Evolutionary conservation across 2,797 vertebrate genomes (phyloP).

Genomic region (Alosa sapidissima): DNA sequence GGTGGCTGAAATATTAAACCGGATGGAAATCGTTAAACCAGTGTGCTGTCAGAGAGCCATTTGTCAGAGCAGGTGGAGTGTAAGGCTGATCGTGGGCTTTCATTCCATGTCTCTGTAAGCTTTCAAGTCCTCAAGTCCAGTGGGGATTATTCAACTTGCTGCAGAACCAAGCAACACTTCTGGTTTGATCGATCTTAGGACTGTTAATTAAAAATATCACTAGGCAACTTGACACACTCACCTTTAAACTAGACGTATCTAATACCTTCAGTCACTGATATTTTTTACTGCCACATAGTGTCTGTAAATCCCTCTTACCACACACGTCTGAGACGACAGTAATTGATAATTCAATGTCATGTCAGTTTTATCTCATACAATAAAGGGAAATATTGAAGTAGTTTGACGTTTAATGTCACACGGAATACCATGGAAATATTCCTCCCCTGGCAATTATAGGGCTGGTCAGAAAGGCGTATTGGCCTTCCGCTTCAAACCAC

Average conservation of each 20-base stretch:
- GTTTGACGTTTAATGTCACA: not conserved
- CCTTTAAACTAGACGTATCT: not conserved
- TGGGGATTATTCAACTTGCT: not conserved
- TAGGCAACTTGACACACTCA: not conserved
- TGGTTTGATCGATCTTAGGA: not conserved
- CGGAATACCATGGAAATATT: not conserved
- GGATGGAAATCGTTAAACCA: conserved; percentile 4
- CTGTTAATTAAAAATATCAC: not conserved
- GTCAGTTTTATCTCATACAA: not conserved
- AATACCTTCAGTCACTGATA: not conserved
- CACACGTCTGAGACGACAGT: not conserved
- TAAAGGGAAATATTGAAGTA: not conserved
- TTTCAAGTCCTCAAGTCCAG: not conserved
- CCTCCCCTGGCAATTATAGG: not conserved
- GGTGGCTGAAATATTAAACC: not conserved
- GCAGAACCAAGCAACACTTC: not conserved
- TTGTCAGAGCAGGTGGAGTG: not conserved
- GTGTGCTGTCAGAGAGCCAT: not conserved
- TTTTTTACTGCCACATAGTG: not conserved
- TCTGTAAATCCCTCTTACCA: not conserved
- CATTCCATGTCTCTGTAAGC: not conserved
- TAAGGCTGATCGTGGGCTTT: not conserved
- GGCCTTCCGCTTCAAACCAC: not conserved
- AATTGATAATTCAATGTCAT: not conserved
- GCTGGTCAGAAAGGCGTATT: not conserved